Evolutionary conservation across 1,140 invertebrate species (phyloP).

Genomic region (Prorops nasuta): DNA sequence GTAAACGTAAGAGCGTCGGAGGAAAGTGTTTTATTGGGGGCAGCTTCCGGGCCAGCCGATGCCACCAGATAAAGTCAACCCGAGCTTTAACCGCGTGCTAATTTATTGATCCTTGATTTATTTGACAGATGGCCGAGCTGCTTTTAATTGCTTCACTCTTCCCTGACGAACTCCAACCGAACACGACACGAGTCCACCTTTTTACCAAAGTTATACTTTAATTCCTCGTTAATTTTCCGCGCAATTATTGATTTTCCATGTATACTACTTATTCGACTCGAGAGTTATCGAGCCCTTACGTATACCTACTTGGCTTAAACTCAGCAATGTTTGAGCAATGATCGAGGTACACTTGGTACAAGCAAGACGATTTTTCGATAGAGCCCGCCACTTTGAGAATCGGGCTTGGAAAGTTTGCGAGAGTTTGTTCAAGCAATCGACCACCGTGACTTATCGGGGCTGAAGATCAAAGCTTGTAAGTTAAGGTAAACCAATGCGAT

Average conservation of each 20-base stretch:
- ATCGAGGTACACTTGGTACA: too few relatives aligned
- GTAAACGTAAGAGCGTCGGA: conserved; percentile 31
- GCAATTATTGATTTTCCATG: too few relatives aligned
- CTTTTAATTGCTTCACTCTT: conserved; percentile 26
- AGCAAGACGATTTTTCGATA: too few relatives aligned
- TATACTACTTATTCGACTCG: too few relatives aligned
- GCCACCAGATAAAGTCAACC: conserved; percentile 31
- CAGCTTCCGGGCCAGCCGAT: conserved; percentile 28
- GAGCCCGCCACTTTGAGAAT: too few relatives aligned
- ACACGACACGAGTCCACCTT: conserved; percentile 5
- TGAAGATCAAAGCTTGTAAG: conserved; percentile 36
- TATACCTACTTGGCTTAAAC: too few relatives aligned
- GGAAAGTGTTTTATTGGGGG: conserved; percentile 39
- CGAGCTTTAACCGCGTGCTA: conserved; percentile 33
- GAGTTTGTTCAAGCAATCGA: conserved; percentile 30
- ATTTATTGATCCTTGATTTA: conserved; percentile 44
- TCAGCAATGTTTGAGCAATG: too few relatives aligned
- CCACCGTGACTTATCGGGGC: conserved; percentile 27
- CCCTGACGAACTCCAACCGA: conserved; percentile 31
- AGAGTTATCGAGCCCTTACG: too few relatives aligned
- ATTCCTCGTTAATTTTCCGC: too few relatives aligned
- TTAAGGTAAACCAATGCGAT: conserved; percentile 31
- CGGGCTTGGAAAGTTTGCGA: conserved; percentile 21
- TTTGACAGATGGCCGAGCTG: conserved; percentile 22
- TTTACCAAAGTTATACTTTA: too few relatives aligned